Conservation (phyloP, 2,113 vertebrate genomes). For the Mormyrus lacerda region DNA sequence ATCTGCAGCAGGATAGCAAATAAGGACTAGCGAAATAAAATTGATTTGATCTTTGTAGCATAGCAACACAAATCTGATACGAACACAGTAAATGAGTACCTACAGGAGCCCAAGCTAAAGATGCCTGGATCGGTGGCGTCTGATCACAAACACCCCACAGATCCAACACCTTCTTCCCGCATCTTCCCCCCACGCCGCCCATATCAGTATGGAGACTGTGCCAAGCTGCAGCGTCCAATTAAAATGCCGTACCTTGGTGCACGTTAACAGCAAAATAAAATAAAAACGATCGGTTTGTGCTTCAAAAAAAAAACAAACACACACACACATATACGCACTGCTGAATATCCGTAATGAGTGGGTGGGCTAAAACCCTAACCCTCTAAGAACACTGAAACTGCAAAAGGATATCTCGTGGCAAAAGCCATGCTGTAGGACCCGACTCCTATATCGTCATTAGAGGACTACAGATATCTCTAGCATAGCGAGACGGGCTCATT, state of each 20-base stretch:
- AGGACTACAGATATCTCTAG: too few relatives aligned
- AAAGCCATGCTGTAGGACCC: not conserved
- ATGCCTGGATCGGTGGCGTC: not conserved
- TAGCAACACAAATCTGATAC: not conserved
- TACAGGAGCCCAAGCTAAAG: not conserved
- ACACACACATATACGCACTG: not conserved
- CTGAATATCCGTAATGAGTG: not conserved
- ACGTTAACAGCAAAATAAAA: not conserved
- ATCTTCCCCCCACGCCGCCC: too few relatives aligned
- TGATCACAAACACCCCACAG: not conserved
- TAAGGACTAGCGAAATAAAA: not conserved
- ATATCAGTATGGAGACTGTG: not conserved
- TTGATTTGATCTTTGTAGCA: not conserved
- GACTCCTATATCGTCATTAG: not conserved
- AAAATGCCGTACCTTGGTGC: not conserved
- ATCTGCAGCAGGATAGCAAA: not conserved
- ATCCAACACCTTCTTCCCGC: not conserved
- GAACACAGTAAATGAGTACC: not conserved
- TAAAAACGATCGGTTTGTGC: not conserved
- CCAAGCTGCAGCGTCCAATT: not conserved
- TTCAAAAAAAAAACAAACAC: not conserved
- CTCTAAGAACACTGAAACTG: not conserved
- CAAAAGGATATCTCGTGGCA: not conserved
- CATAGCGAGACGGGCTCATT: not conserved
- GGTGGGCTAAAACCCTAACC: not conserved